Evolutionary conservation across 2,113 vertebrate species (phyloP).

Genomic region (Phasianus colchicus): DNA sequence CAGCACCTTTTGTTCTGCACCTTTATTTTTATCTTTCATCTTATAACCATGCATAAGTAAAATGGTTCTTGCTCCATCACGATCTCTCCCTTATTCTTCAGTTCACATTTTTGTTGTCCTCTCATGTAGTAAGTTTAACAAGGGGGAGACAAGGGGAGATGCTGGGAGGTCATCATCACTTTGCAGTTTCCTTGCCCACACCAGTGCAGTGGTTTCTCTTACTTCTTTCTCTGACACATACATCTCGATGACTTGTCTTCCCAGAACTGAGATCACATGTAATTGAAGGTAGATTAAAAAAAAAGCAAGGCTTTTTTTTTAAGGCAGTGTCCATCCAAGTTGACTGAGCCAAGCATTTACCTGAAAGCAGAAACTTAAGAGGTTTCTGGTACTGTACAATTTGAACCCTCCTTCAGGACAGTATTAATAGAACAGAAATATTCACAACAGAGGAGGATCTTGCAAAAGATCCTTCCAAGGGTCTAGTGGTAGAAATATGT

Average conservation of each 20-base stretch:
- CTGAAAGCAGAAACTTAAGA: background rate
- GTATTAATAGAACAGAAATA: background rate
- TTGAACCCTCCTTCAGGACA: background rate
- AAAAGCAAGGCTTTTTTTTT: background rate
- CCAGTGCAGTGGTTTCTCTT: background rate
- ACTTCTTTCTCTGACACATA: background rate
- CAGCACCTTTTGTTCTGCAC: background rate
- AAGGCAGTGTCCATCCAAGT: background rate
- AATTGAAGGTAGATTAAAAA: background rate
- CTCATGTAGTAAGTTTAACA: background rate
- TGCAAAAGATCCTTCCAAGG: background rate
- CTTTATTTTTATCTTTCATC: background rate
- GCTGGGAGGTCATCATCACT: background rate
- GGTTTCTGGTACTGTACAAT: background rate
- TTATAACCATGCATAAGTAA: background rate
- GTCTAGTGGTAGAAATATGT: slow-evolving; percentile 15
- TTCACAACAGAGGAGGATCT: background rate
- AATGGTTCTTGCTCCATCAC: background rate
- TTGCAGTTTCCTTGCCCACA: background rate
- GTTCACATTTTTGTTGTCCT: background rate
- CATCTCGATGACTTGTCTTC: background rate
- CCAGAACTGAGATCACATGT: background rate
- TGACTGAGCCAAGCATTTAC: background rate
- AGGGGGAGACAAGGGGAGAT: background rate
- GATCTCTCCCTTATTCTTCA: background rate